phyloP scores from a whole-genome alignment of 2,888 invertebrate genomes.

The Microctonus brassicae region DNA sequence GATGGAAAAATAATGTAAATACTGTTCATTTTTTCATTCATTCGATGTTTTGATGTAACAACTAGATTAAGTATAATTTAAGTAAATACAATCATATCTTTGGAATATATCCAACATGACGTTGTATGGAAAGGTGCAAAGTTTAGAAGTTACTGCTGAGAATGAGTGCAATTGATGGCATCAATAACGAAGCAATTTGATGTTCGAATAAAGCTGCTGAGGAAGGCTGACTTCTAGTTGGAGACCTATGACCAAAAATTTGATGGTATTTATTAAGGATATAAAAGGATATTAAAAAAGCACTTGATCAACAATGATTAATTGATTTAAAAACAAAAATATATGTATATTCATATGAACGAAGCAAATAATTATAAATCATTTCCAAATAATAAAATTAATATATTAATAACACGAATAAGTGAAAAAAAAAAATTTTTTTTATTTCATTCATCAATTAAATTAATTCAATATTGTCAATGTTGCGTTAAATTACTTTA shows the following conservation, averaged over 20 bases:
- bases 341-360: no score
- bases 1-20: no score
- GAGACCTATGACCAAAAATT: slow-evolving; percentile 50
- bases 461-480: no score
- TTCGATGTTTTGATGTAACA: not conserved
- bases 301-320: not conserved
- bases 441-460: no score
- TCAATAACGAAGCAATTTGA: slow-evolving; percentile 11
- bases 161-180: slow-evolving; percentile 13
- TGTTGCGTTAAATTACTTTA: not conserved
- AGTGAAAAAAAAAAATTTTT: not conserved
- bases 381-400: not conserved
- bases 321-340: no score
- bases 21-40: not conserved
- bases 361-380: no score
- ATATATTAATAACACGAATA: not conserved
- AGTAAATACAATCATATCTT: not conserved
- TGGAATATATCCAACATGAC: not conserved
- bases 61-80: not conserved
- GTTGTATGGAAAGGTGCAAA: not conserved
- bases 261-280: not conserved
- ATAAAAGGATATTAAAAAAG: not conserved
- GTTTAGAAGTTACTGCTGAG: not conserved
- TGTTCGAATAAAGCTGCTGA: slow-evolving; percentile 8
- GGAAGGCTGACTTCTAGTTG: slow-evolving; percentile 41